These are phyloP conservation scores for Chiloscyllium punctatum DNA, from an alignment of 2,797 vertebrate species.

Conservation along the genomic window DNA sequence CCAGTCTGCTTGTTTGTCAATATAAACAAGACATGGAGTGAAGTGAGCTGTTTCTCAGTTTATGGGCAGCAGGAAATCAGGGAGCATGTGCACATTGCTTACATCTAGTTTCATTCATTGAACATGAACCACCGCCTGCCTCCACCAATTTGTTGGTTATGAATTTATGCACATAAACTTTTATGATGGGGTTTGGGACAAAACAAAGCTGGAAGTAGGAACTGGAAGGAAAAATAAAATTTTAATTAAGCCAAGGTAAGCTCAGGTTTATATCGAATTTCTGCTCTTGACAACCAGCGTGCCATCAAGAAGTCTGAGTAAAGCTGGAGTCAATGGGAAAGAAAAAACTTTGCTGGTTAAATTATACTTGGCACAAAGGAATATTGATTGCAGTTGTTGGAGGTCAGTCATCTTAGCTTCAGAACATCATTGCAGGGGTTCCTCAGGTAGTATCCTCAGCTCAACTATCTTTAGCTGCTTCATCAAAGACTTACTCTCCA, in stretches of 20 bases:
- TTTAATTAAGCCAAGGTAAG: neutral
- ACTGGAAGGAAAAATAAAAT: neutral
- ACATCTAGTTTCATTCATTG: neutral
- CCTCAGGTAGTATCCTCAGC: too few species aligned
- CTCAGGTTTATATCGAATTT: neutral
- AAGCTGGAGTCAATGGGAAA: too few species aligned
- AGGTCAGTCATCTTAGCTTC: too few species aligned
- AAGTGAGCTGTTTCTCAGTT: neutral
- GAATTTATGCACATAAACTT: neutral
- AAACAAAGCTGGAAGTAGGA: neutral
- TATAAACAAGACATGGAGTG: neutral
- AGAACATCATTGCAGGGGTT: too few species aligned
- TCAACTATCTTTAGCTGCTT: too few species aligned
- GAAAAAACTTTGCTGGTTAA: too few species aligned
- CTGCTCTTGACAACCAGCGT: too few species aligned
- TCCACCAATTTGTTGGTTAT: neutral
- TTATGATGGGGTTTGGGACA: neutral
- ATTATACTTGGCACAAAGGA: too few species aligned
- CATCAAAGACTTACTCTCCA: too few species aligned
- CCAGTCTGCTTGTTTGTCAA: neutral
- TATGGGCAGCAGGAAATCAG: neutral
- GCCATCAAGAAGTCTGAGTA: too few species aligned
- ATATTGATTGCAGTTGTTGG: too few species aligned
- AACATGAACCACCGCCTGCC: neutral
- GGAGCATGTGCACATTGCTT: neutral